phyloP scores from a whole-genome alignment of 2,888 invertebrate species.

The Yponomeuta sedellus region DNA sequence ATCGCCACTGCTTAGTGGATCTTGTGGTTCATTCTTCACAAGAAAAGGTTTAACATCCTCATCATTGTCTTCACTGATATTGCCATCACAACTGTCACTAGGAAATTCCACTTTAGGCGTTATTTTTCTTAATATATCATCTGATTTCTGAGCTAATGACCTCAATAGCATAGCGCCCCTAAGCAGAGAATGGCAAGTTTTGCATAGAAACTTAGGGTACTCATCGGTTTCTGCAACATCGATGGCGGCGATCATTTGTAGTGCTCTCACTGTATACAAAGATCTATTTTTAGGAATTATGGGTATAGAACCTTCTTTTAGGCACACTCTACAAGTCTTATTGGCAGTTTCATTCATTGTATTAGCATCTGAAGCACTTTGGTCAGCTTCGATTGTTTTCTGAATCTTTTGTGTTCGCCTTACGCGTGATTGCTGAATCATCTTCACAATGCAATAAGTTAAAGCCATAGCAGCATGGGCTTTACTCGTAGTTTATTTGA shows the following conservation, averaged over 20 bases:
- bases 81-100: neutral
- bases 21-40: neutral
- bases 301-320: conserved; percentile 11
- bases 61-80: conserved; percentile 17
- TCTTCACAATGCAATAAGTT: neutral
- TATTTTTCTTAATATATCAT: conserved; percentile 4
- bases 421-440: neutral
- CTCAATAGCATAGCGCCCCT: conserved; percentile 28
- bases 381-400: neutral
- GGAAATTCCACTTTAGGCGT: neutral
- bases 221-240: conserved; percentile 25
- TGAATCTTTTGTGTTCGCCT: neutral
- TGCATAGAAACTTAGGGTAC: conserved; percentile 30
- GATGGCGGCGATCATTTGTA: neutral
- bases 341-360: neutral
- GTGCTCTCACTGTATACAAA: neutral
- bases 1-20: neutral
- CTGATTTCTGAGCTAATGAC: conserved; percentile 28
- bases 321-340: conserved; percentile 11
- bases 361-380: neutral
- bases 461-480: neutral
- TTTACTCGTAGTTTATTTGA: neutral
- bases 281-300: neutral
- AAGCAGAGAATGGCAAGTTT: conserved; percentile 25
- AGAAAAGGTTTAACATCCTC: conserved; percentile 5